These are phyloP conservation scores for Stichodactyla mertensii DNA, from an alignment of 64 coral and sea anemone genomes.

Conservation along the genomic window DNA sequence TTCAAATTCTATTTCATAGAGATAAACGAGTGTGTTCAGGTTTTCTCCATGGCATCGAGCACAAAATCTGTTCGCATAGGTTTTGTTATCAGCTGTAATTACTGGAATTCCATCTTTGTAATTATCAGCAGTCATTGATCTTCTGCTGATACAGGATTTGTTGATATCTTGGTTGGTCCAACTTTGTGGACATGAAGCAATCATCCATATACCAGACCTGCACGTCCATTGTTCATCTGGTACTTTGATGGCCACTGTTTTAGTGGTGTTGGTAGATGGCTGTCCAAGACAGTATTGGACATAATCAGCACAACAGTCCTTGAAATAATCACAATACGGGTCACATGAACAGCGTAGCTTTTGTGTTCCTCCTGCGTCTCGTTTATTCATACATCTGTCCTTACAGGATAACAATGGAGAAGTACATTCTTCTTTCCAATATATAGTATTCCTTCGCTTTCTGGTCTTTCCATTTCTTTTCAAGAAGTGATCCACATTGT, in stretches of 20 bases:
- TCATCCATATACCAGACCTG: constrained; percentile 21
- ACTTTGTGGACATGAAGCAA: constrained; percentile 7
- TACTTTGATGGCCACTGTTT: background rate
- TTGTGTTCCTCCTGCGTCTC: too few relatives aligned
- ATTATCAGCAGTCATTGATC: background rate
- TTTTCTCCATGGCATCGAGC: constrained; percentile 3
- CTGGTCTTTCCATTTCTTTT: too few relatives aligned
- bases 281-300: background rate
- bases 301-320: constrained; percentile 27
- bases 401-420: background rate
- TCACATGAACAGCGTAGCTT: background rate
- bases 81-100: constrained; percentile 1
- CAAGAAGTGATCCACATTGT: too few relatives aligned
- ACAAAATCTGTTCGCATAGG: constrained; percentile 4
- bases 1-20: background rate
- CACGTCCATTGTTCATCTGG: constrained; percentile 16
- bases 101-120: constrained; percentile 11
- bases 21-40: background rate
- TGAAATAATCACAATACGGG: constrained; percentile 13
- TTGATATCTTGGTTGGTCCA: constrained; percentile 12
- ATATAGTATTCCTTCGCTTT: too few relatives aligned
- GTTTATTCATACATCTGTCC: too few relatives aligned
- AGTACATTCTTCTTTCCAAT: background rate
- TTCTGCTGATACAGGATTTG: background rate
- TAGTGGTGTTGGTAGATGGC: background rate